These are phyloP conservation scores for Chrysina gloriosa DNA, from an alignment of 2,888 invertebrate species.

Conservation along the genomic window DNA sequence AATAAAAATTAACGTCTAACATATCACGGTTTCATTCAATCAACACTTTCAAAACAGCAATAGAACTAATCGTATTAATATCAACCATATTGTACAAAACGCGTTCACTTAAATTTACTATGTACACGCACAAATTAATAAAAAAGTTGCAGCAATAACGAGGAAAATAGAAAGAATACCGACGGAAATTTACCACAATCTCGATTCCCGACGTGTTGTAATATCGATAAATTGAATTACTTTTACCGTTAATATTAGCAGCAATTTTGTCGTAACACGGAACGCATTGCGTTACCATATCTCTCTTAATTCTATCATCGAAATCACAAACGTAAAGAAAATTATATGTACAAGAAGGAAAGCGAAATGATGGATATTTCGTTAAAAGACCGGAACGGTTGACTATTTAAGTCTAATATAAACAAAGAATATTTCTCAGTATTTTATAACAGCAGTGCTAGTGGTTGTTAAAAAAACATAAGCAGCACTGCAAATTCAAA, in stretches of 20 bases:
- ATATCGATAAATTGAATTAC: conserved; percentile 4
- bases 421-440: conserved; percentile 20
- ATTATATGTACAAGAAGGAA: conserved; percentile 21
- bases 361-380: conserved; percentile 9
- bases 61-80: conserved; percentile 15
- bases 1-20: conserved; percentile 18
- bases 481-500: neutral
- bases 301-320: neutral
- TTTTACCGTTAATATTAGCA: neutral
- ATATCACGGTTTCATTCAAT: conserved; percentile 1
- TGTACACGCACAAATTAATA: conserved; percentile 51
- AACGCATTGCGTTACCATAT: too few species aligned
- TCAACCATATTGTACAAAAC: conserved; percentile 44
- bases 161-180: conserved; percentile 37
- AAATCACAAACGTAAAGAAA: conserved; percentile 22
- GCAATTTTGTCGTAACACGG: neutral
- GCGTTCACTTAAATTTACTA: conserved; percentile 51
- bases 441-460: neutral
- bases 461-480: neutral
- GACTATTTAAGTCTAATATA: neutral
- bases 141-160: conserved; percentile 5
- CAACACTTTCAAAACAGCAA: conserved; percentile 20
- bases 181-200: conserved; percentile 43
- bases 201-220: conserved; percentile 8
- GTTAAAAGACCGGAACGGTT: neutral